phyloP scores from a whole-genome alignment of 2,888 invertebrate species.

The Brenthis hecate region DNA sequence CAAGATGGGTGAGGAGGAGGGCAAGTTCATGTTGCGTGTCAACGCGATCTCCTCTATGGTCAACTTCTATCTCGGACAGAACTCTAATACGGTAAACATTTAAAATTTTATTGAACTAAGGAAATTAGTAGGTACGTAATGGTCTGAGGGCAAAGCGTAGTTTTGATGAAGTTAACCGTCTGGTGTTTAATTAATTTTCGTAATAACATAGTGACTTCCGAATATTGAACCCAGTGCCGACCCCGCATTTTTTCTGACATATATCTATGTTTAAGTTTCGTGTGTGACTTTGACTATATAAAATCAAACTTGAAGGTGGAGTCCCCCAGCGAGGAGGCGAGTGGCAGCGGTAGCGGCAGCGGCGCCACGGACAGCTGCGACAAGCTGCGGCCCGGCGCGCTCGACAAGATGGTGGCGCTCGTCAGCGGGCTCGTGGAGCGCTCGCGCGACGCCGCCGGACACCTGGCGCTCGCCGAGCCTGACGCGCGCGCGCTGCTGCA shows the following conservation, averaged over 20 bases:
- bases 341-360: constrained; percentile 54
- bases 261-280: too few species aligned
- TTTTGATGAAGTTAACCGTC: too few species aligned
- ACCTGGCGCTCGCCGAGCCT: constrained; percentile 87
- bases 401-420: constrained; percentile 97
- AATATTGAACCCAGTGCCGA: too few species aligned
- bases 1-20: constrained; percentile 97
- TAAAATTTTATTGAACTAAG: background rate
- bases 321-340: constrained; percentile 77
- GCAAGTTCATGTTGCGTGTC: constrained; percentile 91
- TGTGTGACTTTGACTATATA: background rate
- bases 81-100: constrained; percentile 54
- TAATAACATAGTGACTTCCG: background rate
- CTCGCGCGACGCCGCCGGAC: constrained; percentile 89
- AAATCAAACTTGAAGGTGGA: constrained; percentile 52
- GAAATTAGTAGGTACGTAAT: too few species aligned
- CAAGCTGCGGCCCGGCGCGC: constrained; percentile 93
- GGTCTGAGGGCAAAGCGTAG: too few species aligned
- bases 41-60: constrained; percentile 95
- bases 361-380: constrained; percentile 65
- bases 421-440: constrained; percentile 94
- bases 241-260: too few species aligned
- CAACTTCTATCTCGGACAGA: constrained; percentile 95
- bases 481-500: constrained; percentile 93
- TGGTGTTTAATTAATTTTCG: too few species aligned